Evolutionary conservation across 2,113 vertebrate genomes (phyloP).

Genomic region (Burhinus bistriatus): DNA sequence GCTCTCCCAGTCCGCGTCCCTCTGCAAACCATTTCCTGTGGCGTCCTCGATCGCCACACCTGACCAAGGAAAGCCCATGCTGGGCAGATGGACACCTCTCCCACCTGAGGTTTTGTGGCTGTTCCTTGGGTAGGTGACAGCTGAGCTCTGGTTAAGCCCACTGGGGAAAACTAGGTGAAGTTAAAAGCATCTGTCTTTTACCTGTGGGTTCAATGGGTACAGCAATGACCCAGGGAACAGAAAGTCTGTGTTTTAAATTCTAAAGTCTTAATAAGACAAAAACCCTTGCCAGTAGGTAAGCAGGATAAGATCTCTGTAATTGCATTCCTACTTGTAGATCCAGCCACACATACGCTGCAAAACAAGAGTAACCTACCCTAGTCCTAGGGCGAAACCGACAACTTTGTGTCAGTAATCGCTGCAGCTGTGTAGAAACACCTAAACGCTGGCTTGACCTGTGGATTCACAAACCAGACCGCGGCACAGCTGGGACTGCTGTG

Average conservation of each 20-base stretch:
- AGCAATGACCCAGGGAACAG: background rate
- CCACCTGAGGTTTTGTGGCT: background rate
- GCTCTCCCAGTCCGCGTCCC: accelerated
- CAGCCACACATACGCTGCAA: background rate
- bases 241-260: background rate
- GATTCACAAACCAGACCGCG: background rate
- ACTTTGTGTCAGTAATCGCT: background rate
- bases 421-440: background rate
- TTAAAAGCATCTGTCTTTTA: background rate
- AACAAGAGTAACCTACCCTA: background rate
- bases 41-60: background rate
- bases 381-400: conserved; percentile 29
- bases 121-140: background rate
- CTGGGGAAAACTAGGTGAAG: background rate
- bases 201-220: background rate
- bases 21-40: background rate
- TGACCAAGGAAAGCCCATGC: background rate
- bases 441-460: background rate
- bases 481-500: background rate
- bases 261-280: background rate
- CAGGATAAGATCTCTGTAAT: background rate
- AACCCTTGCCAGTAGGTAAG: background rate
- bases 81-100: background rate
- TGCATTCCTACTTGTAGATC: background rate
- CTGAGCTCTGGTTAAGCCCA: background rate